These are phyloP conservation scores for Helleia helle DNA, from an alignment of 2,888 invertebrate species.

Conservation along the genomic window DNA sequence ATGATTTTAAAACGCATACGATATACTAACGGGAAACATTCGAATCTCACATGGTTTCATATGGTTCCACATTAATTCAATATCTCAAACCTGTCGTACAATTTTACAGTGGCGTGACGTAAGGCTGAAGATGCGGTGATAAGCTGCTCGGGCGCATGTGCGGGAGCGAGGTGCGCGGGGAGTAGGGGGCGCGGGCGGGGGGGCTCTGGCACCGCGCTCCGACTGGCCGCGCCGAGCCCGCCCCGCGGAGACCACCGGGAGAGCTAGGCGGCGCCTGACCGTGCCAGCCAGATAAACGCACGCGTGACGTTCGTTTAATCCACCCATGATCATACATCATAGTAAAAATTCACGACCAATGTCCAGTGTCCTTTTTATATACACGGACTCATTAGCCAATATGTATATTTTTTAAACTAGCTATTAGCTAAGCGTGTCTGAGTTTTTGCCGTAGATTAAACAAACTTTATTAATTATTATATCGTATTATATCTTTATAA, in stretches of 20 bases:
- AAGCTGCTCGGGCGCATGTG: constrained; percentile 42
- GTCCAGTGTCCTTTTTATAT: background rate
- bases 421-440: too few species aligned
- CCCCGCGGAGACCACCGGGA: constrained; percentile 73
- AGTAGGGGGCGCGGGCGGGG: constrained; percentile 26
- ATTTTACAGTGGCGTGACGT: constrained; percentile 42
- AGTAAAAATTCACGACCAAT: constrained; percentile 19
- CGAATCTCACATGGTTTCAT: constrained; percentile 5
- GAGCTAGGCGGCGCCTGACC: constrained; percentile 61
- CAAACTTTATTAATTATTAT: too few species aligned
- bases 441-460: too few species aligned
- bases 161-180: constrained; percentile 27
- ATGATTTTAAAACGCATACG: background rate
- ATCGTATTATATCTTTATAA: too few species aligned
- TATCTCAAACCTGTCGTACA: constrained; percentile 24
- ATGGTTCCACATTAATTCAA: constrained; percentile 24
- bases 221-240: constrained; percentile 67
- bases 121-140: constrained; percentile 66
- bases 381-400: background rate
- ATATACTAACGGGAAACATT: constrained; percentile 3
- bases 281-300: constrained; percentile 29
- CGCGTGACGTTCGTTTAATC: constrained; percentile 49
- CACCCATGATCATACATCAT: constrained; percentile 29
- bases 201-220: constrained; percentile 27
- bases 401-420: background rate